phyloP scores from a whole-genome alignment of 2,888 invertebrate genomes.

The Melieria picta region DNA sequence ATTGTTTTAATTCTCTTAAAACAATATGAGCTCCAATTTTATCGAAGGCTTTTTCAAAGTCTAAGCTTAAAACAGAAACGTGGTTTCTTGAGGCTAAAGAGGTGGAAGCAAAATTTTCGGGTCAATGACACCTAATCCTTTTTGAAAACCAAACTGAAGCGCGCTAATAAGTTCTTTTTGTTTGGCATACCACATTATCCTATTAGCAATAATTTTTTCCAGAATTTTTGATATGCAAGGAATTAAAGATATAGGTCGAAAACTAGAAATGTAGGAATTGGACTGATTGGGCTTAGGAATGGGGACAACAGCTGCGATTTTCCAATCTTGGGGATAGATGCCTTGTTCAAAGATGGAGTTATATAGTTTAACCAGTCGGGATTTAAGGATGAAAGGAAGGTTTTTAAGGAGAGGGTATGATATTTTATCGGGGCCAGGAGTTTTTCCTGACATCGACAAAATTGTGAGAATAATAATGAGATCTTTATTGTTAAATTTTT shows the following conservation, averaged over 20 bases:
- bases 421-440: neutral
- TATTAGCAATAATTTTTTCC: conserved; percentile 13
- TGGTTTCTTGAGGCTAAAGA: conserved; percentile 11
- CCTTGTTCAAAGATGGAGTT: conserved; percentile 1
- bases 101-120: conserved; percentile 14
- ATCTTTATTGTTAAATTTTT: conserved; percentile 9
- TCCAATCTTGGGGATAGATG: conserved; percentile 5
- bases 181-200: conserved; percentile 12
- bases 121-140: conserved; percentile 14
- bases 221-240: conserved; percentile 19
- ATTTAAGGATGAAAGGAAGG: conserved; percentile 5
- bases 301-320: conserved; percentile 1
- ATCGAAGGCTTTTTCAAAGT: conserved; percentile 19
- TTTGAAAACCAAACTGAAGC: conserved; percentile 6
- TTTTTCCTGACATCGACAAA: conserved; percentile 1
- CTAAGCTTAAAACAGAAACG: conserved; percentile 10
- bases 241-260: conserved; percentile 5
- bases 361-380: conserved; percentile 1
- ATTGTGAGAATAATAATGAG: conserved; percentile 1
- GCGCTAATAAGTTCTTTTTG: conserved; percentile 9
- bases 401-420: conserved; percentile 5
- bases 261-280: neutral
- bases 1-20: conserved; percentile 8
- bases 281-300: conserved; percentile 11
- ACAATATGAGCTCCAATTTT: conserved; percentile 6